Evolutionary conservation across 2,797 vertebrate genomes (phyloP).

Genomic region (Huso huso): DNA sequence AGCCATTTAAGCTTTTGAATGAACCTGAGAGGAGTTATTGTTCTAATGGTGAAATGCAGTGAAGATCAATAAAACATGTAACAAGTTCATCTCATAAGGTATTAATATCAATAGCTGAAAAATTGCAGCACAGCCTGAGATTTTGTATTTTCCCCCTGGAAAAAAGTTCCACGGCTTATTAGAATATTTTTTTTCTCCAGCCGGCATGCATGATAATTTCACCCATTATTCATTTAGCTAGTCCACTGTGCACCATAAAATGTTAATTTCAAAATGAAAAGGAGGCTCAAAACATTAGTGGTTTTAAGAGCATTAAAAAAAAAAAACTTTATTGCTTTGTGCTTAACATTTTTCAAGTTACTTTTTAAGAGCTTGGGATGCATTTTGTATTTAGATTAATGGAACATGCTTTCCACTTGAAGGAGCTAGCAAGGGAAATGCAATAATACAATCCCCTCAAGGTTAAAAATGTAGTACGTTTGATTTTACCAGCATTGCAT

Average conservation of each 20-base stretch:
- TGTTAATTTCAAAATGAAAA: conserved; percentile 69
- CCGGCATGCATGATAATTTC: conserved; percentile 64
- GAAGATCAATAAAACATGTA: too few relatives aligned
- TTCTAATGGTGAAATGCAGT: too few relatives aligned
- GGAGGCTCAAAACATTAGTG: conserved; percentile 69
- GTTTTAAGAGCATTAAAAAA: conserved; percentile 57
- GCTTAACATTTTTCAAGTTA: conserved; percentile 71
- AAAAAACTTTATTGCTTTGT: conserved; percentile 69
- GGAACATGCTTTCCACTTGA: conserved; percentile 67
- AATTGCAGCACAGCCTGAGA: neutral
- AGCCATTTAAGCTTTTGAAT: too few relatives aligned
- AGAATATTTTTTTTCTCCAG: conserved; percentile 45
- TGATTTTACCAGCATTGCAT: conserved; percentile 59
- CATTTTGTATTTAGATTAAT: conserved; percentile 77
- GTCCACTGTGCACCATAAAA: conserved; percentile 75
- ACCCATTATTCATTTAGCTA: conserved; percentile 70
- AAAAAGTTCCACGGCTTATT: conserved; percentile 69
- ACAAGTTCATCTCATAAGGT: neutral
- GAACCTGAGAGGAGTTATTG: too few relatives aligned
- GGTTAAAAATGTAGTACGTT: conserved; percentile 67
- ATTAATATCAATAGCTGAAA: neutral
- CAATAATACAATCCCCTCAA: conserved; percentile 63
- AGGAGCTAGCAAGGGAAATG: conserved; percentile 46
- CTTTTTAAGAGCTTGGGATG: conserved; percentile 60
- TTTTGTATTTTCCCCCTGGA: conserved; percentile 21